Conservation (phyloP, 2,113 vertebrate species). For the Chaetops frenatus region DNA sequence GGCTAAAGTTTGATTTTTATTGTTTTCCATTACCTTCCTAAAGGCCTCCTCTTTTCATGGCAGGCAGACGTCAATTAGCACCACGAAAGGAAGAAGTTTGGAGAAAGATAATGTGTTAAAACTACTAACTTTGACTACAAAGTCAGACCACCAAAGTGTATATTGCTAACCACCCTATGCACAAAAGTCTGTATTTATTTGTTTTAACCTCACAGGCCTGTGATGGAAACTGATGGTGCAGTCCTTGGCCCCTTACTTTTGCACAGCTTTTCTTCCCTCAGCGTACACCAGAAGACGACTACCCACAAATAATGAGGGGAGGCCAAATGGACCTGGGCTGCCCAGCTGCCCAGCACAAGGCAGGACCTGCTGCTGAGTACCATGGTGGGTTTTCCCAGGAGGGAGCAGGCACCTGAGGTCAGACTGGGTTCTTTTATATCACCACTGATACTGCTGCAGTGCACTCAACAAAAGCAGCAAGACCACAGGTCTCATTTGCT, state of each 20-base stretch:
- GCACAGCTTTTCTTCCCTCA: not conserved
- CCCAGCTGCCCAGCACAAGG: not conserved
- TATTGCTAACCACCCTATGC: not conserved
- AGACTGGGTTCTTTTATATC: not conserved
- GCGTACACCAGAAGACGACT: not conserved
- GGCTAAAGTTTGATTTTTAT: not conserved
- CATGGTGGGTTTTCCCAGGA: not conserved
- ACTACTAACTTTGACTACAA: not conserved
- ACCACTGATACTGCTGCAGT: not conserved
- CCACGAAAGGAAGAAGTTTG: not conserved
- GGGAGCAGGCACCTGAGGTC: not conserved
- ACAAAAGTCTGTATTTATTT: not conserved
- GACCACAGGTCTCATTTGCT: not conserved
- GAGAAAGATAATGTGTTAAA: not conserved
- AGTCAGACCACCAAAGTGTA: not conserved
- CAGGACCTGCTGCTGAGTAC: not conserved
- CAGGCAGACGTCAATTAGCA: not conserved
- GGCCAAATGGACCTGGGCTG: fast-evolving
- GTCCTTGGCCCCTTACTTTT: not conserved
- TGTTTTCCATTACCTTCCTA: not conserved
- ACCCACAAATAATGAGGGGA: not conserved
- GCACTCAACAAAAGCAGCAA: not conserved
- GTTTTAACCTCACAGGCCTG: not conserved
- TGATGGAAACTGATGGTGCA: not conserved
- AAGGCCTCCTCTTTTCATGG: not conserved